These are phyloP conservation scores for Lypha dubia DNA, from an alignment of 2,888 invertebrate species.

Conservation along the genomic window DNA sequence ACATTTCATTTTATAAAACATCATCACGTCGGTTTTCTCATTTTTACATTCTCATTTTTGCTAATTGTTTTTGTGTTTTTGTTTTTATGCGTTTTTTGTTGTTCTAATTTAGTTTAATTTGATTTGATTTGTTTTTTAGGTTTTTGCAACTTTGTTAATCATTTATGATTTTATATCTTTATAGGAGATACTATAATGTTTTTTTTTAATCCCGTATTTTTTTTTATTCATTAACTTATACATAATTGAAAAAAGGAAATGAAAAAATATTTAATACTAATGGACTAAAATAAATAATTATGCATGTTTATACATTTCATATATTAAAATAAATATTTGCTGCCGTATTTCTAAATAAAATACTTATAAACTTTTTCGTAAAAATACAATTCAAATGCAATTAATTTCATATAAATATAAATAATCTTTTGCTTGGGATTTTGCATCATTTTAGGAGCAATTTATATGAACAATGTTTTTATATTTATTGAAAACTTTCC, in stretches of 20 bases:
- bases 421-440: no score
- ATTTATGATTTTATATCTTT: neutral
- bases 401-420: no score
- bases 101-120: neutral
- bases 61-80: slow-evolving; percentile 27
- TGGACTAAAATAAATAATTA: neutral
- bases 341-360: neutral
- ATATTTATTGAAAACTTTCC: no score
- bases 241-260: neutral
- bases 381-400: no score
- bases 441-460: no score
- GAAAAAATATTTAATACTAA: neutral
- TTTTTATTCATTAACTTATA: neutral
- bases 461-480: no score
- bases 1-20: slow-evolving; percentile 34
- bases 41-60: neutral
- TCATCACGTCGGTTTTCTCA: slow-evolving; percentile 15
- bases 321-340: neutral
- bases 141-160: neutral
- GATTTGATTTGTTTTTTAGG: neutral
- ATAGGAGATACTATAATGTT: neutral
- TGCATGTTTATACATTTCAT: neutral
- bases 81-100: neutral
- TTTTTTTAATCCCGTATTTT: neutral
- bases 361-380: no score